phyloP scores from a whole-genome alignment of 92 coral and sea anemone species.

The Montipora capitata region DNA sequence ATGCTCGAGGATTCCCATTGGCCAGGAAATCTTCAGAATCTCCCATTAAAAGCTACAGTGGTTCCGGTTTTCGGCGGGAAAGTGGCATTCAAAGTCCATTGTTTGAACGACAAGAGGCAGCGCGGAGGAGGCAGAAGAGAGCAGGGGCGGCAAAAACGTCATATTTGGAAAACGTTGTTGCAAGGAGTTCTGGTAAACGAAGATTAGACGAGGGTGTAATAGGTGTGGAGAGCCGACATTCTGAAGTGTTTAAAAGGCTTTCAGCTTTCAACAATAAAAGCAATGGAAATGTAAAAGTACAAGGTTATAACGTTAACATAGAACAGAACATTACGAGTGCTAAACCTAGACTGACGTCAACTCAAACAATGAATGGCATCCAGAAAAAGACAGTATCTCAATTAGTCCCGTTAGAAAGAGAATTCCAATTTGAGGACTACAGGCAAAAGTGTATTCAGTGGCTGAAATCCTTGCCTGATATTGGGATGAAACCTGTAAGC shows the following conservation, averaged over 20 bases:
- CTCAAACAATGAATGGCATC: neutral
- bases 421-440: conserved; percentile 26
- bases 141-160: conserved; percentile 25
- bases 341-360: neutral
- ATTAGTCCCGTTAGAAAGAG: conserved; percentile 16
- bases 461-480: conserved; percentile 40
- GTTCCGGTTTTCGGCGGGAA: conserved; percentile 24
- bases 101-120: neutral
- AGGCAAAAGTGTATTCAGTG: conserved; percentile 55
- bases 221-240: neutral
- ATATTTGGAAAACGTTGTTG: conserved; percentile 5
- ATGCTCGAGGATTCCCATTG: neutral
- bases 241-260: conserved; percentile 8
- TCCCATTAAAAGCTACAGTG: neutral
- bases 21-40: conserved; percentile 3
- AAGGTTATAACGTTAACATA: neutral
- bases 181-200: conserved; percentile 17
- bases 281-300: neutral
- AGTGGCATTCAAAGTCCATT: conserved; percentile 16
- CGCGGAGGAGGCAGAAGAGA: neutral
- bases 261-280: conserved; percentile 12
- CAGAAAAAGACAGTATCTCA: conserved; percentile 10
- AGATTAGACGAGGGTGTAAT: neutral
- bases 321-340: neutral
- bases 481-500: neutral